Conservation (phyloP, 2,797 vertebrate species). For the Melanotaenia parkinsoni region DNA sequence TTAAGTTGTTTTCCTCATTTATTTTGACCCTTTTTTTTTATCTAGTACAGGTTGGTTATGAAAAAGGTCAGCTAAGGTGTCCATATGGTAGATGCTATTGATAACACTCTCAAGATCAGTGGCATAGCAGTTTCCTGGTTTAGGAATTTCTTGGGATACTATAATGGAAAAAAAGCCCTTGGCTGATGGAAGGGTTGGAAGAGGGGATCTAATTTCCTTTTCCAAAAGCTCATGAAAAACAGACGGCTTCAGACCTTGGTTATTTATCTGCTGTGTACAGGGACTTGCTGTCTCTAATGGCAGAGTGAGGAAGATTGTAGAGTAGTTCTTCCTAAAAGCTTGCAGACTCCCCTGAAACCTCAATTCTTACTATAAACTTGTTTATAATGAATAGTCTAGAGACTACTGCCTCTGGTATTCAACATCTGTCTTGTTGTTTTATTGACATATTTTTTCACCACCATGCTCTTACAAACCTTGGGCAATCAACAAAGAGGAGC, state of each 20-base stretch:
- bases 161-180: constrained; percentile 71
- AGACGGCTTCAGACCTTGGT: constrained; percentile 74
- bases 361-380: constrained; percentile 48
- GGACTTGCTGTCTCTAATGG: constrained; percentile 56
- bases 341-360: constrained; percentile 41
- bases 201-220: constrained; percentile 80
- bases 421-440: constrained; percentile 58
- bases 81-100: constrained; percentile 46
- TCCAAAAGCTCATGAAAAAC: constrained; percentile 83
- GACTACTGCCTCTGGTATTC: constrained; percentile 33
- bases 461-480: constrained; percentile 20
- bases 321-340: constrained; percentile 59
- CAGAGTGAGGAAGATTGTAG: constrained; percentile 46
- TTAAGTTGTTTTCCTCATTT: constrained; percentile 20
- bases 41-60: constrained; percentile 28
- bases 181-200: constrained; percentile 64
- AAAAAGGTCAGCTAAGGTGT: constrained; percentile 50
- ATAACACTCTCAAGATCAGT: constrained; percentile 64
- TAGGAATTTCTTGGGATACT: constrained; percentile 65
- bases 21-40: constrained; percentile 13
- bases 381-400: constrained; percentile 50
- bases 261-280: constrained; percentile 76
- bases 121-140: constrained; percentile 50
- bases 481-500: constrained; percentile 21
- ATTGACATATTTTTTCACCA: constrained; percentile 57